phyloP scores from a whole-genome alignment of 1,140 invertebrate genomes.

The Pinna nobilis region DNA sequence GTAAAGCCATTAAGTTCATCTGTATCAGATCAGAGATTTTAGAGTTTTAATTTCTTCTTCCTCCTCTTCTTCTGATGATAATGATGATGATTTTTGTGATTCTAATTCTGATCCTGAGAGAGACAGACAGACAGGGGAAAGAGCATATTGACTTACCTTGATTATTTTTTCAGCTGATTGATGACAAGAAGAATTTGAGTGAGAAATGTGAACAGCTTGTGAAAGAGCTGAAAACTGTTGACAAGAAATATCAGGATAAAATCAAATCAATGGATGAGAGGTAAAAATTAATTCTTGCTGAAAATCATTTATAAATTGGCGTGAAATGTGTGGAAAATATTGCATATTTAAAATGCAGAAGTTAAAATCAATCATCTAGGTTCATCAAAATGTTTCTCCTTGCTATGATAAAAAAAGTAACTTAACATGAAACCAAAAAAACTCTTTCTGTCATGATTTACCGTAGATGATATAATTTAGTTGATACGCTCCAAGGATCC shows the following conservation, averaged over 20 bases:
- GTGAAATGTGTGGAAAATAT: no score
- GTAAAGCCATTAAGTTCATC: neutral
- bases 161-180: slow-evolving; percentile 67
- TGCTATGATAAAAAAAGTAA: neutral
- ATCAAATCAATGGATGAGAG: slow-evolving; percentile 69
- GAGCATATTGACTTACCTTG: neutral
- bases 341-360: no score
- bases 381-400: neutral
- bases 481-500: no score
- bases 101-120: neutral
- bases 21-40: neutral
- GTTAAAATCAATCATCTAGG: neutral
- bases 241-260: slow-evolving; percentile 73
- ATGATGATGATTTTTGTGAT: neutral
- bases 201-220: slow-evolving; percentile 74
- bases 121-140: neutral
- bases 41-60: no score
- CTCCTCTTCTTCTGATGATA: no score
- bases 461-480: no score
- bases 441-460: neutral
- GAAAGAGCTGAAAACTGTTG: slow-evolving; percentile 71
- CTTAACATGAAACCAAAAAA: neutral
- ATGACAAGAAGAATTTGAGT: slow-evolving; percentile 74
- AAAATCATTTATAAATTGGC: no score
- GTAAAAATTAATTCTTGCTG: no score